Conservation (phyloP, 2,888 invertebrate genomes). For the Tethea ocularis region DNA sequence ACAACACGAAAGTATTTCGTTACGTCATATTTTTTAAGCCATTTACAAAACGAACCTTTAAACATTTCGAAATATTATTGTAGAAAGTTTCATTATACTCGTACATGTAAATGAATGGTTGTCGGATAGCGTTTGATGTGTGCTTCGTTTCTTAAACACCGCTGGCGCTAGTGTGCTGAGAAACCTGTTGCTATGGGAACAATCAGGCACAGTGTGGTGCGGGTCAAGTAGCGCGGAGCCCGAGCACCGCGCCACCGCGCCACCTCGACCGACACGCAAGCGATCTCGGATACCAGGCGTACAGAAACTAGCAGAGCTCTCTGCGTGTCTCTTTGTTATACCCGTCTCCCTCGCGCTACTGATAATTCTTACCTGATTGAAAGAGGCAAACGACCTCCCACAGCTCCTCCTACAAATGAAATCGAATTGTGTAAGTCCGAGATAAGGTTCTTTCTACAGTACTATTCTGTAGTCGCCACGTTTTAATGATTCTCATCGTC, state of each 20-base stretch:
- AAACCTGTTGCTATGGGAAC: conserved; percentile 21
- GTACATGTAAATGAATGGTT: neutral
- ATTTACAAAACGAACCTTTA: neutral
- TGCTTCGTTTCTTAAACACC: neutral
- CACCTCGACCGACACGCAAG: conserved; percentile 81
- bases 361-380: conserved; percentile 51
- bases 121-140: conserved; percentile 2
- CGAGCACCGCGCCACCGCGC: conserved; percentile 80
- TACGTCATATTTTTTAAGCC: neutral
- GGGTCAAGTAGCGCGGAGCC: conserved; percentile 42
- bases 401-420: conserved; percentile 32
- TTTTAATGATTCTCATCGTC: conserved; percentile 49
- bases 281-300: conserved; percentile 76
- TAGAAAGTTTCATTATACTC: neutral
- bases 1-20: neutral
- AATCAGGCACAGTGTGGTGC: conserved; percentile 31
- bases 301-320: conserved; percentile 45
- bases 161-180: conserved; percentile 14
- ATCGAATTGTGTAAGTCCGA: conserved; percentile 28
- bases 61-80: neutral
- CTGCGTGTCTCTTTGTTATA: conserved; percentile 40
- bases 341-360: conserved; percentile 61
- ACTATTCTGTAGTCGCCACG: conserved; percentile 30
- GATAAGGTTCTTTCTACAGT: conserved; percentile 42
- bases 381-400: conserved; percentile 55